Conservation (phyloP, 2,797 vertebrate species). For the Diplodus puntazzo region DNA sequence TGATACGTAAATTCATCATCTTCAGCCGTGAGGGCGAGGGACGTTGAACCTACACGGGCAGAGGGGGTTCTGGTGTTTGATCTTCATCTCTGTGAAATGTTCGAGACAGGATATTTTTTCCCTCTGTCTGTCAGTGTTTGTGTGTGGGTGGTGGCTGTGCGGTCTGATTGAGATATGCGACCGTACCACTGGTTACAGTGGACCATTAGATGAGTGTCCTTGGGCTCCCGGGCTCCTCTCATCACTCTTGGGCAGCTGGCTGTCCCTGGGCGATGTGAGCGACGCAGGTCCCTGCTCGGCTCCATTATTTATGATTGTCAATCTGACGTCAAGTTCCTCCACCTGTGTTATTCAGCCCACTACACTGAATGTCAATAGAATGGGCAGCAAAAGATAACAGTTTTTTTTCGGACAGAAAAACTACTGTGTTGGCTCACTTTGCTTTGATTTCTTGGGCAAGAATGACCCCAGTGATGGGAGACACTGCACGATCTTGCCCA, state of each 20-base stretch:
- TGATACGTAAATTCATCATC: constrained; percentile 48
- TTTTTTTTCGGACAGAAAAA: constrained; percentile 51
- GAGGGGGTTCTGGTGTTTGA: constrained; percentile 51
- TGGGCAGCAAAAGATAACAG: constrained; percentile 59
- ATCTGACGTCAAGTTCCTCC: constrained; percentile 68
- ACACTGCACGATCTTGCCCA: not conserved
- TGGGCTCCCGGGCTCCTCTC: constrained; percentile 69
- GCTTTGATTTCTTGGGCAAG: constrained; percentile 18
- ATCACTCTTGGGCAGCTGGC: constrained; percentile 71
- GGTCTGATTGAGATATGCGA: constrained; percentile 80
- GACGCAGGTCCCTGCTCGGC: constrained; percentile 52
- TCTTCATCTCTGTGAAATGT: constrained; percentile 66
- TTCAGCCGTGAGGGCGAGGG: constrained; percentile 20
- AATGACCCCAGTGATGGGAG: not conserved
- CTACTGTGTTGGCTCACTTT: constrained; percentile 28
- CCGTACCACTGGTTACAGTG: constrained; percentile 67
- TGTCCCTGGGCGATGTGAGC: constrained; percentile 70
- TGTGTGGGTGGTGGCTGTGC: constrained; percentile 34
- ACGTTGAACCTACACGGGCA: constrained; percentile 50
- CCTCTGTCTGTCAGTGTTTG: constrained; percentile 24
- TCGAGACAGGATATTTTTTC: constrained; percentile 38
- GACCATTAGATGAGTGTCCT: constrained; percentile 81
- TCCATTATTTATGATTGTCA: constrained; percentile 81
- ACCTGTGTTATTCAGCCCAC: constrained; percentile 67
- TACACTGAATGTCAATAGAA: constrained; percentile 54